phyloP scores from a whole-genome alignment of 2,888 invertebrate genomes.

The Formica aserva region DNA sequence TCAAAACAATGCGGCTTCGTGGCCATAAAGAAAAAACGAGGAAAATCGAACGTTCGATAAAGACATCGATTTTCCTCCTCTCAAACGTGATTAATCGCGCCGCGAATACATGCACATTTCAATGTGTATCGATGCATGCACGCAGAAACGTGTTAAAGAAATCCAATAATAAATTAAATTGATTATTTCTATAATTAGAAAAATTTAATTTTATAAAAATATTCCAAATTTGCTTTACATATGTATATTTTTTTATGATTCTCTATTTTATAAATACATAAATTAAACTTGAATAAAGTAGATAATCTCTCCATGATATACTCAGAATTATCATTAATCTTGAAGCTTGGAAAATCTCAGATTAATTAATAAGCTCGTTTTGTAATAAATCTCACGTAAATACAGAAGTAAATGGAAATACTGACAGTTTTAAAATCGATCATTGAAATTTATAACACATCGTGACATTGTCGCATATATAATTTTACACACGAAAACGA shows the following conservation, averaged over 20 bases:
- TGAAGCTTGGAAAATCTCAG: not conserved
- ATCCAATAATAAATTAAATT: not conserved
- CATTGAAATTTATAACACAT: not conserved
- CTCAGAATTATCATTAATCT: not conserved
- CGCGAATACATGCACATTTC: not conserved
- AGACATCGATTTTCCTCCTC: not conserved
- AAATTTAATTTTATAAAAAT: no score
- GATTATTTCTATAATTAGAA: not conserved
- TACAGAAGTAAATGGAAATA: not conserved
- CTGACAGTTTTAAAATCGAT: not conserved
- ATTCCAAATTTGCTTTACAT: no score
- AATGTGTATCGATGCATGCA: not conserved
- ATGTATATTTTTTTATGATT: not conserved
- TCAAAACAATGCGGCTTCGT: conserved; percentile 68
- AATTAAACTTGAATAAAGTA: not conserved
- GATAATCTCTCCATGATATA: not conserved
- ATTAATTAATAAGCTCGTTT: not conserved
- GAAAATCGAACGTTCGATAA: conserved; percentile 1
- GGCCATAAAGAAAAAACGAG: conserved; percentile 14
- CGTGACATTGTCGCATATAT: not conserved
- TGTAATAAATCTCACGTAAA: not conserved
- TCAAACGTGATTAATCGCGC: conserved; percentile 1
- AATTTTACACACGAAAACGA: not conserved
- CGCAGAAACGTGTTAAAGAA: not conserved
- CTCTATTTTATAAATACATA: not conserved